Base-by-base conservation (phyloP, 1,140 invertebrate genomes). In the Danaus melanippus region DNA sequence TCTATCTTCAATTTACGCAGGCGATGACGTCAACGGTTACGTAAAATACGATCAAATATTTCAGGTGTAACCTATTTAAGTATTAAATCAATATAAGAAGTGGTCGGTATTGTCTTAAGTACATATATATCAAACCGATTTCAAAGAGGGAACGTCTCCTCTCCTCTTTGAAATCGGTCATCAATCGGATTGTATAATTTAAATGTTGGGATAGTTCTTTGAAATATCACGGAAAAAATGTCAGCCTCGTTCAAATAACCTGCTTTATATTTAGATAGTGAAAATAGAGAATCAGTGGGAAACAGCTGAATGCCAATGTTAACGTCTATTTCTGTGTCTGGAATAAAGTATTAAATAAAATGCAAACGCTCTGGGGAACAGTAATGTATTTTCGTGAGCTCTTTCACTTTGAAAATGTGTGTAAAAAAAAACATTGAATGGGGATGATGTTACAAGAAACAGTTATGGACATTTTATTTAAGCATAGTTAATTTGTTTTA, bases 231-330 rank as follows among this genome's bases (percentile, higher is more conserved):
- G 51, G 64, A 59, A 73, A 79, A 79, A 74, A 72, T 82, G 76
- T 79, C 77, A 79, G 69, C 72, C 79, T 84, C 76, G 72, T 76
- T 69, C 51, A 64, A 68, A 72, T 64, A 68, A 71, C 68, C 69
- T 59, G 58, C 51, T 65, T 69, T 84, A 81, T 73, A 80, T 82
- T 80, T 75, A 71, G 71, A 68, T 61, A 71, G 67, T 73, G 66
- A 73, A 84, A 84, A 84, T 84, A 84, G 75, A 84, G 76, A 78
- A 77, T 74, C 66, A 70, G 62, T 67, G 74, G 71, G 71, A 72
- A 77, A 79, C 76, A 78, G 69, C 67, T 79, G 73, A 79, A 82
- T 82, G 76, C 79, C 77, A 84, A 84, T 81, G 77, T 82, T 82
- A 84, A 74, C 69, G 53, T 76, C 70, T 81, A 81, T 79, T 79